Conservation (phyloP, 2,797 vertebrate species). For the Poecilia velifera region DNA sequence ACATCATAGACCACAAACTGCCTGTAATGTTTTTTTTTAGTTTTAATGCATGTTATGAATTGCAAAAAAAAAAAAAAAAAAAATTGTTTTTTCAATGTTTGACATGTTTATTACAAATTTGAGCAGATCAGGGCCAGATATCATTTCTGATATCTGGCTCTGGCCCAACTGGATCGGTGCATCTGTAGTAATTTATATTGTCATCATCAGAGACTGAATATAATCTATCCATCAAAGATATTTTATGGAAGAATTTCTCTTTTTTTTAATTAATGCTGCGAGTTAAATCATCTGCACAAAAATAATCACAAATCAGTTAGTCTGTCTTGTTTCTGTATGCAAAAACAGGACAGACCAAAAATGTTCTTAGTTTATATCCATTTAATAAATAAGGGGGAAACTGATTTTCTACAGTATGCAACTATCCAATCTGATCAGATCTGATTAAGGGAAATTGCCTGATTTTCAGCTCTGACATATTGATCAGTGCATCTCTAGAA, state of each 20-base stretch:
- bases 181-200: not conserved
- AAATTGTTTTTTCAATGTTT: too few species aligned
- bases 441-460: not conserved
- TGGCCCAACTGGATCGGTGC: not conserved
- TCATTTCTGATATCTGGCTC: not conserved
- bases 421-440: not conserved
- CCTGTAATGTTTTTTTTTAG: not conserved
- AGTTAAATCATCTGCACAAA: not conserved
- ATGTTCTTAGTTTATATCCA: not conserved
- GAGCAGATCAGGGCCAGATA: not conserved
- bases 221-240: not conserved
- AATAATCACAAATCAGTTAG: not conserved
- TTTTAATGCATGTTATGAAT: not conserved
- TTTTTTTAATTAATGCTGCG: not conserved
- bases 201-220: not conserved
- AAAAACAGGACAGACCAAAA: not conserved
- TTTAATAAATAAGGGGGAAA: not conserved
- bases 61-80: not conserved
- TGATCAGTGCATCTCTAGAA: slow-evolving; percentile 5
- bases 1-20: not conserved
- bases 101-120: not conserved
- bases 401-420: not conserved
- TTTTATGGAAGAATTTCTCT: not conserved
- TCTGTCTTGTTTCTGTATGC: not conserved
- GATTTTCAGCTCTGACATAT: not conserved